These are phyloP conservation scores for Hyalella azteca DNA, from an alignment of 2,888 invertebrate species.

Conservation along the genomic window DNA sequence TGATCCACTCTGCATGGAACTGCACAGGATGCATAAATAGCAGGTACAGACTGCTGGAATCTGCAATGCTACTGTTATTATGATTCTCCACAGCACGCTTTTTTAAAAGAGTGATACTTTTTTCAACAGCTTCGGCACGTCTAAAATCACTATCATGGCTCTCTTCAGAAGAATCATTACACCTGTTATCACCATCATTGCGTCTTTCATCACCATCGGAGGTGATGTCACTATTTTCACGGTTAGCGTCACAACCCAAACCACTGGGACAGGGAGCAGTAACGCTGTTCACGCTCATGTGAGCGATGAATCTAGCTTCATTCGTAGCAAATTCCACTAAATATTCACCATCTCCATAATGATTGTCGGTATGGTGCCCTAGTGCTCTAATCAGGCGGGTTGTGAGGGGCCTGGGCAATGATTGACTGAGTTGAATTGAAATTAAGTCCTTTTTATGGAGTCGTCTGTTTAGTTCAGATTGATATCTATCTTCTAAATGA, in stretches of 20 bases:
- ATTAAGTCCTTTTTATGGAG: too few relatives aligned
- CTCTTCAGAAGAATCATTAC: not conserved
- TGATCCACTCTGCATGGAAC: not conserved
- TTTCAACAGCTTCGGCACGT: not conserved
- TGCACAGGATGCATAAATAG: not conserved
- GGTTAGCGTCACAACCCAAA: too few relatives aligned
- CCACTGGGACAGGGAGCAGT: too few relatives aligned
- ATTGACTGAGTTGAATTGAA: too few relatives aligned
- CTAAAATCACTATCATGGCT: not conserved
- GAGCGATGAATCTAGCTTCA: not conserved
- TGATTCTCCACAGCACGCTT: too few relatives aligned
- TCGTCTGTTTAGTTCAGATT: too few relatives aligned
- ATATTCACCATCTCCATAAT: not conserved
- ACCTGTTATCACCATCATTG: too few relatives aligned
- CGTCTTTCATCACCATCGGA: too few relatives aligned
- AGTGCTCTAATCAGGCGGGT: not conserved
- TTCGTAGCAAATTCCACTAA: not conserved
- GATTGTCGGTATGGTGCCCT: not conserved
- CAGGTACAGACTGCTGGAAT: not conserved
- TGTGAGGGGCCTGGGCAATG: not conserved
- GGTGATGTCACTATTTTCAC: too few relatives aligned
- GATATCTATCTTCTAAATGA: too few relatives aligned
- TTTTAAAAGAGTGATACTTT: too few relatives aligned
- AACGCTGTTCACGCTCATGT: not conserved
- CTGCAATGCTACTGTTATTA: too few relatives aligned